Percentiles rank a stretch among this genome's conserved stretches.
Evolutionary conservation across 2,888 invertebrate genomes (phyloP).

Genomic region (Spodoptera picta): DNA sequence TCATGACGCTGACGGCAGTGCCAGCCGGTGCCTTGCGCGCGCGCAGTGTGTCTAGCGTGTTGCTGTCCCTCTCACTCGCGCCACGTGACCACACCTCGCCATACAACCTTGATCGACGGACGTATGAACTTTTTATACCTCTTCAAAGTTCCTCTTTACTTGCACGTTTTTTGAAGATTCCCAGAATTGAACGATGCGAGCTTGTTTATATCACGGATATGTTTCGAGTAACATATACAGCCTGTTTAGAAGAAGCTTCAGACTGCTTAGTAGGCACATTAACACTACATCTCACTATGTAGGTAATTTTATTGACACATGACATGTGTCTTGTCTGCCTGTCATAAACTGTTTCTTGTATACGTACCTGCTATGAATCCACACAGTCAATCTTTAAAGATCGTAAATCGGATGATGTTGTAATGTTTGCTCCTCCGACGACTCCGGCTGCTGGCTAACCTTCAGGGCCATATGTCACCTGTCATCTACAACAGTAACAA

Average conservation of each 20-base stretch:
- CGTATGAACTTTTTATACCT: conserved; percentile 54
- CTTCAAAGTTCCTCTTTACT: conserved; percentile 46
- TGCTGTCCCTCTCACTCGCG: conserved; percentile 52
- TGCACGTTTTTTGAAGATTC: conserved; percentile 20
- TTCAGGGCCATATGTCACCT: conserved; percentile 26
- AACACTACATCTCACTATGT: no score
- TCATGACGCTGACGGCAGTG: conserved; percentile 57
- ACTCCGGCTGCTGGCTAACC: background rate
- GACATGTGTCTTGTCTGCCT: background rate
- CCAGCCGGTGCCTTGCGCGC: conserved; percentile 76
- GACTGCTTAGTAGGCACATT: background rate
- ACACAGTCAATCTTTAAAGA: conserved; percentile 8
- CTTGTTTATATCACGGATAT: conserved; percentile 9
- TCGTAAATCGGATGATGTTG: conserved; percentile 27
- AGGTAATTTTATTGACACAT: background rate
- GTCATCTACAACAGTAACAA: conserved; percentile 10
- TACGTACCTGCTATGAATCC: background rate
- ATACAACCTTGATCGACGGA: conserved; percentile 57
- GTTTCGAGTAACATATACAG: conserved; percentile 7
- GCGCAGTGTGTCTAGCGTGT: conserved; percentile 52
- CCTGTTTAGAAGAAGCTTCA: background rate
- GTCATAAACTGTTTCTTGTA: background rate
- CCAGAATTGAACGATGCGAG: conserved; percentile 19
- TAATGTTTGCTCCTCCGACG: conserved; percentile 24
- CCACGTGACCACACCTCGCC: conserved; percentile 53